A percentile compares a stretch with the other conserved stretches of the same genome.
These are phyloP conservation scores for Donacobius atricapilla DNA, from an alignment of 2,113 vertebrate genomes.

Conservation along the genomic window DNA sequence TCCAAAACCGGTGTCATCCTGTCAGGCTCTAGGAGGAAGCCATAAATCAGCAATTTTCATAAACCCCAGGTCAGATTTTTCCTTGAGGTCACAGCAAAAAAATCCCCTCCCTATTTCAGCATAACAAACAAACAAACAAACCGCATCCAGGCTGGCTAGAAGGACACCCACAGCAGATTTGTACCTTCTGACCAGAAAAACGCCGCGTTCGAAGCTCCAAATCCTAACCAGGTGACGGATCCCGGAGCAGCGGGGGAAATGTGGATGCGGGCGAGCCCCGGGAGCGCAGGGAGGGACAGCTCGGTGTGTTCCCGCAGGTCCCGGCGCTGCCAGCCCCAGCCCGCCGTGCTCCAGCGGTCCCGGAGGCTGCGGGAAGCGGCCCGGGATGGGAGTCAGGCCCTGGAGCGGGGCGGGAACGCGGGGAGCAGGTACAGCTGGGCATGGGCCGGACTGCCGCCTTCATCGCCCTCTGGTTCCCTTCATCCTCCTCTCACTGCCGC, in stretches of 20 bases:
- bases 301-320: not conserved
- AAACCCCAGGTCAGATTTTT: not conserved
- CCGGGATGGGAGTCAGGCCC: constrained; percentile 72
- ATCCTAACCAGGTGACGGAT: not conserved
- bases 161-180: accelerated
- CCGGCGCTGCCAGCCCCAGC: not conserved
- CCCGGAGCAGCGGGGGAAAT: not conserved
- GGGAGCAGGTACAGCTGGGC: constrained; percentile 15
- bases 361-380: constrained; percentile 51
- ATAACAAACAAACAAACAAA: not conserved
- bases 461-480: not conserved
- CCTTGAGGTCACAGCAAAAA: not conserved
- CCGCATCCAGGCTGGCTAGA: not conserved
- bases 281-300: not conserved
- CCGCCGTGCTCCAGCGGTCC: constrained; percentile 15
- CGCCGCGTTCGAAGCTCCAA: accelerated
- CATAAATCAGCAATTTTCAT: not conserved
- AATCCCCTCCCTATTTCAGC: not conserved
- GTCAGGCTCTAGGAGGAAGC: not conserved
- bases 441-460: not conserved
- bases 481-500: not conserved
- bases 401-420: constrained; percentile 43
- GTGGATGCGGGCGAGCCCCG: not conserved
- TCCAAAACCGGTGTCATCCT: accelerated
- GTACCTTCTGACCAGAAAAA: not conserved